Percentiles rank a stretch among this genome's conserved stretches.
Conservation (phyloP, 1,140 invertebrate species). For the Leptinotarsa texana region DNA sequence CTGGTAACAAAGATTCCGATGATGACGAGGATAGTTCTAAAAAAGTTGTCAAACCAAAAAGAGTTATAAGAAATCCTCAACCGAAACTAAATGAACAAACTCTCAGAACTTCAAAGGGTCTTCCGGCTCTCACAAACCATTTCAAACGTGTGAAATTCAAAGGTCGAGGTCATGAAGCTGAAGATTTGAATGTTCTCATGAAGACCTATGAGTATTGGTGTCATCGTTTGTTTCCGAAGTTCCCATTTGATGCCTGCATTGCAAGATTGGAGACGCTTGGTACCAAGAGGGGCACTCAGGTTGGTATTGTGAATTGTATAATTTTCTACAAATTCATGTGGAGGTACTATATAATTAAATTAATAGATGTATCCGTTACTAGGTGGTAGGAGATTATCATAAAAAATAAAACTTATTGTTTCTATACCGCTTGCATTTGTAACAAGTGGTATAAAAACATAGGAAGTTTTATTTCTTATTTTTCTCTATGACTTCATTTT, state of each 20-base stretch:
- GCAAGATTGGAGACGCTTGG: constrained; percentile 81
- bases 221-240: constrained; percentile 86
- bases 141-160: constrained; percentile 83
- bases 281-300: constrained; percentile 67
- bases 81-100: constrained; percentile 73
- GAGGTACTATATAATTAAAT: too few relatives aligned
- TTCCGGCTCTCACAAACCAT: constrained; percentile 74
- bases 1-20: constrained; percentile 39
- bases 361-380: too few relatives aligned
- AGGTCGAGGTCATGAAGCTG: constrained; percentile 80
- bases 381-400: too few relatives aligned
- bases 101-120: constrained; percentile 75
- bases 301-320: constrained; percentile 34
- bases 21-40: constrained; percentile 39
- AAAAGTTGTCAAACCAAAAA: constrained; percentile 56
- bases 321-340: too few relatives aligned
- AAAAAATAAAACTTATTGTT: too few relatives aligned
- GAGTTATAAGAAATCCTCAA: constrained; percentile 67
- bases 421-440: too few relatives aligned
- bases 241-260: constrained; percentile 83
- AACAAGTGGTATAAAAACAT: too few relatives aligned
- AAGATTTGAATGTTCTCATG: constrained; percentile 81
- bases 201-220: constrained; percentile 89
- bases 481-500: too few relatives aligned
- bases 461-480: too few relatives aligned